Base-by-base conservation (phyloP, 2,888 invertebrate species). In the Mythimna vitellina region DNA sequence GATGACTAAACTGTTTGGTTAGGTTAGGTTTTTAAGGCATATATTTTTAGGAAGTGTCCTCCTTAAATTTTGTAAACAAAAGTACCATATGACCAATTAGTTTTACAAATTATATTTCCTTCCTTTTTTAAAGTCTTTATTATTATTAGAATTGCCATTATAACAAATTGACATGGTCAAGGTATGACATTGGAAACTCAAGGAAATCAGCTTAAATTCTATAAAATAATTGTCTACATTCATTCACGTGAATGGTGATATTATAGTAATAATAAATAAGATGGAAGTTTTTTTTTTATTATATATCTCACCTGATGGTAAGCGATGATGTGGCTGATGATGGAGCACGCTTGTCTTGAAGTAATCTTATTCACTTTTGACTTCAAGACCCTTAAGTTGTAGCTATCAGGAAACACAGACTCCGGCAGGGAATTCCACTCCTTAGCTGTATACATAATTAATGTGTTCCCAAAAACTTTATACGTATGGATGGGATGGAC, bases 131-230 rank as follows among this genome's bases (percentile, higher is more conserved):
- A 32, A 42, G 14, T 17, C 14, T 46, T 25, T 53, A 54, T 58
- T 8, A 22, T 29, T 51, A 20, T 29, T 51, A n/a, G 22, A 12
- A 3, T 63, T 64, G 62, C n/a, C 53, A 49, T 49, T 22, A 35
- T 22, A 46, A 56, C n/a, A 14, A 51, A 32, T 12, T 32, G 8
- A 53, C 64, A 60, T 57, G 66, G 68, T 70, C 82, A 82, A 73
- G 72, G 57, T 70, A 25, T 22, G 60, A 53, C 76, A 84, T 51
- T 81, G 70, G 60, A 65, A 79, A 56, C 57, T 77, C 82, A 84
- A 81, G 84, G 82, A 81, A 54, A 77, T 66, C 68, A 46, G 49
- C 63, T 72, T 0, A 71, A 70, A 58, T 65, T 73, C 51, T 70
- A 38, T 6, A n/a, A 56, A 66, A 46, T 58, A 60, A 42, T 70